These are phyloP conservation scores for Prunella fulvescens DNA, from an alignment of 2,113 vertebrate genomes.

Conservation along the genomic window DNA sequence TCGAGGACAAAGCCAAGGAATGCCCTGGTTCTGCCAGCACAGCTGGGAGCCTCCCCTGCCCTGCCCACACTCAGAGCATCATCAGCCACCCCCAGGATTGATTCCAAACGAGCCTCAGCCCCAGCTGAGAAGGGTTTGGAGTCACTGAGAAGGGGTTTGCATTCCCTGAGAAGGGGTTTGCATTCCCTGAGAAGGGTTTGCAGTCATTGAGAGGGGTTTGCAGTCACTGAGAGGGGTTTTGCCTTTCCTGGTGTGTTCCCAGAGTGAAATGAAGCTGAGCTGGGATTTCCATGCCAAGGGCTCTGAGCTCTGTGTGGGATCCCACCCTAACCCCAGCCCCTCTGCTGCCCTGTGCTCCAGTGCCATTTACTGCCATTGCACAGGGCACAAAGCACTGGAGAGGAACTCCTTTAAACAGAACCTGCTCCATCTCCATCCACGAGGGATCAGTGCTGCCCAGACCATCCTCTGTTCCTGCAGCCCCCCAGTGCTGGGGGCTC, in stretches of 20 bases:
- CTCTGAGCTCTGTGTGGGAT: not conserved
- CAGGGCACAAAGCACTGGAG: not conserved
- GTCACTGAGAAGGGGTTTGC: no score
- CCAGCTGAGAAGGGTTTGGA: not conserved
- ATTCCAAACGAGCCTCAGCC: not conserved
- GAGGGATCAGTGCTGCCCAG: not conserved
- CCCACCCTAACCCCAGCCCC: not conserved
- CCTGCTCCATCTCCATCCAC: not conserved
- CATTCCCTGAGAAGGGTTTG: not conserved
- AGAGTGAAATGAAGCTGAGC: rapidly evolving
- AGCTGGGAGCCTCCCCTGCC: not conserved
- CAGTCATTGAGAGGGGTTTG: no score
- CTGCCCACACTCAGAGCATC: not conserved
- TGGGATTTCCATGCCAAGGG: not conserved
- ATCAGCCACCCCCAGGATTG: rapidly evolving
- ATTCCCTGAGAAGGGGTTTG: no score
- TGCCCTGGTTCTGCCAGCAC: not conserved
- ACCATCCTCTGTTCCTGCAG: not conserved
- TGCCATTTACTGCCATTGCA: not conserved
- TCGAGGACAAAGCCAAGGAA: not conserved
- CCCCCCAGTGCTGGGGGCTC: not conserved
- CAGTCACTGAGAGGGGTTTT: not conserved
- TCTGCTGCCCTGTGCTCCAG: not conserved
- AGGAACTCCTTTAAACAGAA: not conserved
- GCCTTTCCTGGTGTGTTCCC: not conserved